Evolutionary conservation across 1,140 invertebrate genomes (phyloP).

Genomic region (Philopotamus ludificatus): DNA sequence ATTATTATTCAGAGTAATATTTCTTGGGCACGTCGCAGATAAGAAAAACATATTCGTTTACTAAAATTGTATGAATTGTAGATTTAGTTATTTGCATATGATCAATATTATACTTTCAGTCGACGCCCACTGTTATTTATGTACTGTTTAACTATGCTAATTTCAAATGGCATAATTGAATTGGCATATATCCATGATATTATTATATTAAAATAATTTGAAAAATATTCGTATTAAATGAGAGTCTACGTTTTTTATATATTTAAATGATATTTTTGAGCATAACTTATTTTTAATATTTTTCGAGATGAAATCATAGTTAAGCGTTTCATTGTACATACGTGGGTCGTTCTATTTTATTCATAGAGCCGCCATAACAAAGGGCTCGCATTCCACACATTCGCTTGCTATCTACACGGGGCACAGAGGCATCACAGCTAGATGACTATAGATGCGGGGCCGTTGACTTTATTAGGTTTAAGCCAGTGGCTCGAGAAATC

Average conservation of each 20-base stretch:
- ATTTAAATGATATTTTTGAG: not conserved
- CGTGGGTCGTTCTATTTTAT: too few species aligned
- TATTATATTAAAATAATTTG: too few species aligned
- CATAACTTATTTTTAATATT: not conserved
- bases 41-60: not conserved
- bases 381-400: too few species aligned
- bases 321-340: not conserved
- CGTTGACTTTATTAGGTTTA: slow-evolving; percentile 16
- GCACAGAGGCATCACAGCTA: not conserved
- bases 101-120: too few species aligned
- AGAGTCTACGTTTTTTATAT: too few species aligned
- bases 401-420: not conserved
- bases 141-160: too few species aligned
- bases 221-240: too few species aligned
- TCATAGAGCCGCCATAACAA: too few species aligned
- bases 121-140: too few species aligned
- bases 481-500: slow-evolving; percentile 9
- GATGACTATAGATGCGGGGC: not conserved
- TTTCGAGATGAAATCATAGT: not conserved
- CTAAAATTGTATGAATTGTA: not conserved
- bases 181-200: too few species aligned
- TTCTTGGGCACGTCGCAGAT: not conserved
- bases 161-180: too few species aligned
- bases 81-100: too few species aligned
- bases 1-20: not conserved